These are phyloP conservation scores for Napeogenes inachia DNA, from an alignment of 2,888 invertebrate genomes.

Conservation along the genomic window DNA sequence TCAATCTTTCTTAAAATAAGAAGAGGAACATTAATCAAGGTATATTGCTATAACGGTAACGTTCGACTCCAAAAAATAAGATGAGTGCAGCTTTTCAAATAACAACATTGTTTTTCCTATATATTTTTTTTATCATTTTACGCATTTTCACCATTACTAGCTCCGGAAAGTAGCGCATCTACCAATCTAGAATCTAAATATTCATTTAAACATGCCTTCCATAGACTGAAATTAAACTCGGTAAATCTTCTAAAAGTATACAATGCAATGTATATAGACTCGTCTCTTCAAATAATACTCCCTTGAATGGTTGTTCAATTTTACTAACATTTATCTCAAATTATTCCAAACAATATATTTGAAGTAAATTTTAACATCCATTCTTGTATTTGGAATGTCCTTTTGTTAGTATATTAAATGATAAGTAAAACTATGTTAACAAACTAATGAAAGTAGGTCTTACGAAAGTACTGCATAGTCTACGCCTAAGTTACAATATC, in stretches of 20 bases:
- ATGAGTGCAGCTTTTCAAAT: conserved; percentile 78
- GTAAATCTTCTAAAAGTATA: conserved; percentile 52
- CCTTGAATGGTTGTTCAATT: conserved; percentile 41
- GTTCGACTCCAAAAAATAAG: conserved; percentile 64
- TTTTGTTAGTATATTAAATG: conserved; percentile 39
- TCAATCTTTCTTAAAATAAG: conserved; percentile 77
- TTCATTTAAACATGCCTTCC: conserved; percentile 51
- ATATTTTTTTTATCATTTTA: conserved; percentile 40
- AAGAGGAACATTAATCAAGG: conserved; percentile 77
- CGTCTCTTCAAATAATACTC: conserved; percentile 40
- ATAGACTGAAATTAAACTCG: conserved; percentile 38
- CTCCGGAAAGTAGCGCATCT: conserved; percentile 75
- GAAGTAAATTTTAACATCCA: conserved; percentile 47
- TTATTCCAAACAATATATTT: conserved; percentile 7
- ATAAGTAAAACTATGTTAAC: conserved; percentile 38
- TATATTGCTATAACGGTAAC: conserved; percentile 76
- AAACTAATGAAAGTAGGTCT: conserved; percentile 36
- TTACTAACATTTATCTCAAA: conserved; percentile 32
- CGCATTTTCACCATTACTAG: conserved; percentile 51
- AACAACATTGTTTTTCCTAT: conserved; percentile 44
- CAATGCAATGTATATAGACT: conserved; percentile 45
- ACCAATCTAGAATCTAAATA: conserved; percentile 71
- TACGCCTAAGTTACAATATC: conserved; percentile 45
- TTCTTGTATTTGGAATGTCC: conserved; percentile 49
- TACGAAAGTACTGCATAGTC: conserved; percentile 45